A percentile compares a stretch with the other conserved stretches of the same genome.
Conservation (phyloP, 2,113 vertebrate genomes). For the Labeo rohita region DNA sequence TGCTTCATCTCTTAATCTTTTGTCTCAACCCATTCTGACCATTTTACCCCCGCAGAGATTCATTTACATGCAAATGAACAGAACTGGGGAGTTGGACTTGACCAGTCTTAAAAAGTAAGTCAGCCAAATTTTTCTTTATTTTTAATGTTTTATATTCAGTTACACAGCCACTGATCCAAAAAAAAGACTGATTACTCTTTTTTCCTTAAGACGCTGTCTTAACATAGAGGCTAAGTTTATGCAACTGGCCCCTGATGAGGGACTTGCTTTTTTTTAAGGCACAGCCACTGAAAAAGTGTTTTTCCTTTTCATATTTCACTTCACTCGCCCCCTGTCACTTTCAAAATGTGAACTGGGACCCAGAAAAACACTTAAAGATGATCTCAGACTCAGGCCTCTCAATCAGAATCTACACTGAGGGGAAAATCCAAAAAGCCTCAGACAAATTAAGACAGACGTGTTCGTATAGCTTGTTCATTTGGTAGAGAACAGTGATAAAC, state of each 20-base stretch:
- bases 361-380: neutral
- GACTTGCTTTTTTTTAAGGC: neutral
- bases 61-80: conserved; percentile 16
- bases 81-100: too few relatives aligned
- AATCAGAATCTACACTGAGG: neutral
- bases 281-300: neutral
- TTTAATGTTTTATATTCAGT: too few relatives aligned
- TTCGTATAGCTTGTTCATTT: neutral
- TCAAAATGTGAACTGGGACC: neutral
- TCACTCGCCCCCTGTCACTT: neutral
- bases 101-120: too few relatives aligned
- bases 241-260: too few relatives aligned
- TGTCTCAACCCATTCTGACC: neutral
- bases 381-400: neutral
- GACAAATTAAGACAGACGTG: conserved; percentile 7
- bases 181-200: too few relatives aligned
- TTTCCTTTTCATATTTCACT: neutral
- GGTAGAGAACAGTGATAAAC: neutral
- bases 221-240: too few relatives aligned
- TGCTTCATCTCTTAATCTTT: conserved; percentile 11
- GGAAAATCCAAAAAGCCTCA: neutral
- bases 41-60: neutral
- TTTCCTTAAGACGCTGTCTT: too few relatives aligned
- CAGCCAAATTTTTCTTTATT: too few relatives aligned
- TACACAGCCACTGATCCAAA: too few relatives aligned